Evolutionary conservation across 1,140 invertebrate species (phyloP), one percentile per base, ranked within the genome.

Genomic region (Heterodera schachtii): DNA sequence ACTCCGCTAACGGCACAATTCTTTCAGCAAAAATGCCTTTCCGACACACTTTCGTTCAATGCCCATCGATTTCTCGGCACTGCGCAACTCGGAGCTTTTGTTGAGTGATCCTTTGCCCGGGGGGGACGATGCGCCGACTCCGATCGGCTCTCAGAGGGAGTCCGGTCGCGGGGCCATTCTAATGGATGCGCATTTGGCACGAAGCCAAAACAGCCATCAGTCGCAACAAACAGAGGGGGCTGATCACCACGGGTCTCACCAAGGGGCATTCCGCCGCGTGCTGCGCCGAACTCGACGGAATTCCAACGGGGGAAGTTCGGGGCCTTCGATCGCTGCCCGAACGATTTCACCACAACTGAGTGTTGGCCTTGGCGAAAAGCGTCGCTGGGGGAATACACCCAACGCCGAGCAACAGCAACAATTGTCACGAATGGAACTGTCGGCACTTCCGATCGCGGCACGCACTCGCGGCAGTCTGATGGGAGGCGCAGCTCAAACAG

Each of bases 21-120:
- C 49, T 71, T 75, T 80, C 21, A 74, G 71, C 70, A 74, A 74
- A 44, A 49, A 44, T 43, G 80, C 75, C 79, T 82, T 82, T 44
- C 73, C 66, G 69, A 52, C 66, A 19, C 57, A 80, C 73, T 80
- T 75, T 52, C 9, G 43, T 47, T 73, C 78, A 69, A 60, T 82
- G 46, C 82, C 82, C 13, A 71, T 83, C 19, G 82, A 83, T 74
- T 83, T 83, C 60, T 83, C 82, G 52, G 83, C 82, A 52, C 64
- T 83, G 66, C 82, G 82, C 13, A 47, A 84, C 21, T 70, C 66
- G n/a, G 73, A 83, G 21, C 78, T 84, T 21, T 44, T 83, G 9
- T 41, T 83, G 60, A 43, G 9, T 16, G 79, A 66, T 21, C n/a
- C 11, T 77, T 77, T 57, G 66, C 7, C 66, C 8, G 67, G 16